Conservation (phyloP, 2,888 invertebrate species). For the Trichopria drosophilae region DNA sequence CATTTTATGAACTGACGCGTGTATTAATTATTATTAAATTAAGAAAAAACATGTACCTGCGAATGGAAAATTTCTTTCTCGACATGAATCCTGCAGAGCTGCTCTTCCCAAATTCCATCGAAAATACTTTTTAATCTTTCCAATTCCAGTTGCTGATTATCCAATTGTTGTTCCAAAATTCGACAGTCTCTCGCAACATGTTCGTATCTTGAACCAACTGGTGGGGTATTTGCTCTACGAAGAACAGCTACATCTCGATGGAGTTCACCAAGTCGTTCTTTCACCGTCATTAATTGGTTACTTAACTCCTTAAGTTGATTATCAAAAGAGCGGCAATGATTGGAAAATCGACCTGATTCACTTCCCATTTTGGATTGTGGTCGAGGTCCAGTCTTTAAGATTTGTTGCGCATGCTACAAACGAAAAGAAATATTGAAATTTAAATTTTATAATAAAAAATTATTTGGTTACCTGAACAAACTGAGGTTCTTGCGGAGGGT, state of each 20-base stretch:
- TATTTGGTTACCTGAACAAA: constrained; percentile 13
- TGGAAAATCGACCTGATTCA: constrained; percentile 65
- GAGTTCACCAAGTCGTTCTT: constrained; percentile 69
- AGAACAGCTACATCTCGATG: constrained; percentile 72
- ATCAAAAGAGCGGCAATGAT: constrained; percentile 67
- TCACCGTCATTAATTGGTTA: constrained; percentile 65
- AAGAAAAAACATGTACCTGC: constrained; percentile 55
- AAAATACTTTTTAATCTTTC: constrained; percentile 65
- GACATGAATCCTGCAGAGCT: constrained; percentile 69
- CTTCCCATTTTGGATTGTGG: constrained; percentile 51
- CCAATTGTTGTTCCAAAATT: constrained; percentile 65
- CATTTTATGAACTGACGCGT: too few relatives aligned
- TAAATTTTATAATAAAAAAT: too few relatives aligned
- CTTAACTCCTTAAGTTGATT: constrained; percentile 65
- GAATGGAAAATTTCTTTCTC: constrained; percentile 71
- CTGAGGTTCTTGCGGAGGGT: constrained; percentile 17
- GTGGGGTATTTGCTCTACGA: constrained; percentile 61
- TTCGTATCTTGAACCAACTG: constrained; percentile 60
- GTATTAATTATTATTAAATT: neutral
- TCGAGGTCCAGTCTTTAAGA: constrained; percentile 40
- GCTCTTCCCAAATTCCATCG: constrained; percentile 73
- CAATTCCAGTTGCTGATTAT: constrained; percentile 66
- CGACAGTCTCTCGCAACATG: constrained; percentile 64
- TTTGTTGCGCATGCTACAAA: constrained; percentile 25
- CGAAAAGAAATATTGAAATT: constrained; percentile 5